phyloP scores from a whole-genome alignment of 1,140 invertebrate species.

The Trichomalopsis sarcophagae region DNA sequence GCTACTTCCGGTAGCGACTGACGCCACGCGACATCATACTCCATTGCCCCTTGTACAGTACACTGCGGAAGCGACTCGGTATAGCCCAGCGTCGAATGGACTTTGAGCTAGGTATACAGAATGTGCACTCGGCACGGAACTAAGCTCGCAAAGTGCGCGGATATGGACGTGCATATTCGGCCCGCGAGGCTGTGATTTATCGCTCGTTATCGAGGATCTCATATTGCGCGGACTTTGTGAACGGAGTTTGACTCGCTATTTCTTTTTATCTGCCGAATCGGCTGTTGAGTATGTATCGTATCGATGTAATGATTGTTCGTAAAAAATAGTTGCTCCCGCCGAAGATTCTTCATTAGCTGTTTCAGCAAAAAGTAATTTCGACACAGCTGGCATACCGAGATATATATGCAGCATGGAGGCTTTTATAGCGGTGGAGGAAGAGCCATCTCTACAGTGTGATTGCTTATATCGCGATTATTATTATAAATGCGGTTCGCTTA shows the following conservation, averaged over 20 bases:
- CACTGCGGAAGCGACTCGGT: background rate
- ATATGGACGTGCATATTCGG: slow-evolving; percentile 30
- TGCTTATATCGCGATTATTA: too few species aligned
- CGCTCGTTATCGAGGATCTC: background rate
- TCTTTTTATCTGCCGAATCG: too few species aligned
- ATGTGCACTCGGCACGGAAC: background rate
- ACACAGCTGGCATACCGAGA: too few species aligned
- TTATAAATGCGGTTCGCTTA: too few species aligned
- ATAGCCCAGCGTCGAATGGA: background rate
- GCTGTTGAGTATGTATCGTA: too few species aligned
- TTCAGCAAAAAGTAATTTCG: too few species aligned
- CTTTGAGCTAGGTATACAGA: background rate
- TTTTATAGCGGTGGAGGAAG: too few species aligned
- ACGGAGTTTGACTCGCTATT: background rate
- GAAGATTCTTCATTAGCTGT: too few species aligned
- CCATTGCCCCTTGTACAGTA: background rate
- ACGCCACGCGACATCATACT: slow-evolving; percentile 13
- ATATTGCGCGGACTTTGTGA: background rate
- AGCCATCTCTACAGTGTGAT: too few species aligned
- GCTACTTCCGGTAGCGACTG: background rate
- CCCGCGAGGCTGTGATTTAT: background rate
- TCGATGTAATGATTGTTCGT: too few species aligned
- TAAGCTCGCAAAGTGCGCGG: slow-evolving; percentile 27
- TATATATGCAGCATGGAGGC: too few species aligned
- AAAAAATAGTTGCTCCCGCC: too few species aligned